Evolutionary conservation across 1,140 invertebrate genomes (phyloP).

Genomic region (Panonychus citri): DNA sequence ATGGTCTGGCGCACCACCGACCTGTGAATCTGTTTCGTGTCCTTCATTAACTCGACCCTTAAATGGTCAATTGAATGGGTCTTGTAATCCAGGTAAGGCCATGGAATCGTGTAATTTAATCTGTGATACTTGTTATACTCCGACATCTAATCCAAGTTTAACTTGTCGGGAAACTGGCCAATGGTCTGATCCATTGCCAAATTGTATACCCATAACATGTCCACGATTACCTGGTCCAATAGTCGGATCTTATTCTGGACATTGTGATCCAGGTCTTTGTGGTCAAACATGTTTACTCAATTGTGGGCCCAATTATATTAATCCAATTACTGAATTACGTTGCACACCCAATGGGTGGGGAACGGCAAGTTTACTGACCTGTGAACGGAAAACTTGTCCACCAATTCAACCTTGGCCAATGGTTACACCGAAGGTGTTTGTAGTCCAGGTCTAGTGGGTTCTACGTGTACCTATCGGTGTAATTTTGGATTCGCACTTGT

Average conservation of each 20-base stretch:
- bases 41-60: neutral
- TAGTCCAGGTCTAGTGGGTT: neutral
- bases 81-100: neutral
- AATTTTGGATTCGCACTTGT: conserved; percentile 3
- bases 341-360: neutral
- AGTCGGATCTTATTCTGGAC: neutral
- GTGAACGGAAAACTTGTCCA: neutral
- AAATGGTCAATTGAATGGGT: neutral
- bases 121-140: conserved; percentile 23
- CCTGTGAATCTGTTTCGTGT: neutral
- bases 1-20: conserved; percentile 6
- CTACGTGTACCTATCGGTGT: neutral
- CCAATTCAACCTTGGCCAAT: conserved; percentile 3
- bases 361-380: neutral
- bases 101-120: conserved; percentile 22
- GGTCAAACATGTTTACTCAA: neutral
- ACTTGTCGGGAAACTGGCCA: conserved; percentile 24
- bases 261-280: neutral
- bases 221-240: neutral
- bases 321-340: neutral
- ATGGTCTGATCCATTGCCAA: conserved; percentile 17
- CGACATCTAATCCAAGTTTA: conserved; percentile 21
- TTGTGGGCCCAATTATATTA: neutral
- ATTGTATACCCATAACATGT: neutral
- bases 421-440: conserved; percentile 7